These are phyloP conservation scores for Euplagia quadripunctaria DNA, from an alignment of 2,888 invertebrate genomes.

Conservation along the genomic window DNA sequence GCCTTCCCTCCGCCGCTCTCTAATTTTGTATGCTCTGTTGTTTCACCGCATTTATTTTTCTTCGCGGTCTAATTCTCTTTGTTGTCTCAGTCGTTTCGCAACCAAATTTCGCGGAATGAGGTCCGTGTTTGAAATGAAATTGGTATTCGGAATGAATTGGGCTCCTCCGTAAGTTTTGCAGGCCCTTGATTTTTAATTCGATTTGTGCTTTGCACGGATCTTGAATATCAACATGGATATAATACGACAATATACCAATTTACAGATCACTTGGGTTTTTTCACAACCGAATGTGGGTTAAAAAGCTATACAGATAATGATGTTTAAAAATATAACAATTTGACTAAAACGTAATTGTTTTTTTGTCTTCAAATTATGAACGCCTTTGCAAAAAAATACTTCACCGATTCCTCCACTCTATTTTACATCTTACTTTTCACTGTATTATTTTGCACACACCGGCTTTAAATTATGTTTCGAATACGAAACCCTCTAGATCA, in stretches of 20 bases:
- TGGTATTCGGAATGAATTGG: slow-evolving; percentile 84
- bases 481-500: too few relatives aligned
- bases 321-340: too few relatives aligned
- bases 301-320: too few relatives aligned
- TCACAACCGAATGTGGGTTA: too few relatives aligned
- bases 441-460: too few relatives aligned
- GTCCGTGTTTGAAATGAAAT: slow-evolving; percentile 82
- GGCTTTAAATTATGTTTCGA: too few relatives aligned
- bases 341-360: too few relatives aligned
- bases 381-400: too few relatives aligned
- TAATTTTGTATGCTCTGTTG: slow-evolving; percentile 84
- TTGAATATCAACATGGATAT: slow-evolving; percentile 65
- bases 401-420: too few relatives aligned
- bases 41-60: slow-evolving; percentile 85
- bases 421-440: too few relatives aligned
- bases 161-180: slow-evolving; percentile 68
- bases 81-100: slow-evolving; percentile 84
- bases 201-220: slow-evolving; percentile 63
- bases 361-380: too few relatives aligned
- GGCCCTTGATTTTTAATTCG: slow-evolving; percentile 80
- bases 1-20: slow-evolving; percentile 63
- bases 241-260: not conserved
- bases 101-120: slow-evolving; percentile 84
- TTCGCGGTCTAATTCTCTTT: slow-evolving; percentile 85
- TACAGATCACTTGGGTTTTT: not conserved